Conservation (phyloP, 2,113 vertebrate species). For the Neodontobutis hainanensis region DNA sequence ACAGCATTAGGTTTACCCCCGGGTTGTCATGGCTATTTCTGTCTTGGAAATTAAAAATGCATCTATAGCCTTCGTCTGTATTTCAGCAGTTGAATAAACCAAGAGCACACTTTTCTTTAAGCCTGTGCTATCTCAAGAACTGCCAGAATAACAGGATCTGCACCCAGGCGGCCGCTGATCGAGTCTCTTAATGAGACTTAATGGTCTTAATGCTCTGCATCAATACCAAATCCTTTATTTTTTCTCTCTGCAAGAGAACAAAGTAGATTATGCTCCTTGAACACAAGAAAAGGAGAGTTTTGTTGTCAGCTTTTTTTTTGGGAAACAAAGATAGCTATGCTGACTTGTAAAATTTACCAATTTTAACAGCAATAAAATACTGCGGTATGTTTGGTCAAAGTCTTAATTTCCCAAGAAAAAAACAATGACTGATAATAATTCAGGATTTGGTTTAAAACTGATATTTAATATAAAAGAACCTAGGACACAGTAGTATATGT, state of each 20-base stretch:
- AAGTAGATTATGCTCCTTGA: constrained; percentile 31
- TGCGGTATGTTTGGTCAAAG: too few relatives aligned
- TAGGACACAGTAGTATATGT: too few relatives aligned
- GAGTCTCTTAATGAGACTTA: constrained; percentile 62
- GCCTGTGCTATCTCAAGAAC: constrained; percentile 30
- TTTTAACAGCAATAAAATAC: too few relatives aligned
- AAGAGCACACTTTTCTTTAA: constrained; percentile 51
- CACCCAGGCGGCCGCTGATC: constrained; percentile 26
- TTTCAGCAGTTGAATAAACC: constrained; percentile 46
- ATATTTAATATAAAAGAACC: background rate
- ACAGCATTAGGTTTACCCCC: constrained; percentile 19
- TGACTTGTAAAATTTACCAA: too few relatives aligned
- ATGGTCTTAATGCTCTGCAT: constrained; percentile 58
- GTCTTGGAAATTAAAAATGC: constrained; percentile 56
- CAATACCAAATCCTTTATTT: constrained; percentile 58
- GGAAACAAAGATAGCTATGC: constrained; percentile 23
- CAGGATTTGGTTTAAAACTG: background rate
- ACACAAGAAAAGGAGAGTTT: constrained; percentile 9
- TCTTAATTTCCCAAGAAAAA: background rate
- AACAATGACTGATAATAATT: background rate
- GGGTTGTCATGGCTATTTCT: constrained; percentile 15
- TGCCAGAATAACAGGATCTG: constrained; percentile 34
- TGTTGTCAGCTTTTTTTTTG: constrained; percentile 23
- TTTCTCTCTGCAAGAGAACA: constrained; percentile 40
- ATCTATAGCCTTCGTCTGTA: constrained; percentile 36